These are phyloP conservation scores for Branchellion lobata DNA, from an alignment of 2,888 invertebrate genomes.

Conservation along the genomic window DNA sequence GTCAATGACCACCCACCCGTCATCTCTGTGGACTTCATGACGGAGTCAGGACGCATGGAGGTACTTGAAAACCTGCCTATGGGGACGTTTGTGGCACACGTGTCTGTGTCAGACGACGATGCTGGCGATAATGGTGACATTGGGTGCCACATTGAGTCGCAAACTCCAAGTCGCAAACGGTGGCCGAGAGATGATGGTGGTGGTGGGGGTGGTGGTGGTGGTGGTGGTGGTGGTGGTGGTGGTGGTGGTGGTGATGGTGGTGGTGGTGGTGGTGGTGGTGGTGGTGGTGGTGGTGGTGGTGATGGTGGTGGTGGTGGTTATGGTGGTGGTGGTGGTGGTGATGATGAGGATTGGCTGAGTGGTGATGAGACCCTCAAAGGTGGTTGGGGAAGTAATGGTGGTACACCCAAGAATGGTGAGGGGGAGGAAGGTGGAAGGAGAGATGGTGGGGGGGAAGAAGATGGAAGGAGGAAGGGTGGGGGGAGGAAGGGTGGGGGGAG, in stretches of 20 bases:
- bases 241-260: neutral
- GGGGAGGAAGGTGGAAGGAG: no score
- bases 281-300: neutral
- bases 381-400: neutral
- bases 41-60: slow-evolving; percentile 49
- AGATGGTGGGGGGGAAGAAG: neutral
- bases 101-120: slow-evolving; percentile 80
- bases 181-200: slow-evolving; percentile 40
- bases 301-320: neutral
- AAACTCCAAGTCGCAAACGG: no score
- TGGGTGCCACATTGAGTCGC: no score
- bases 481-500: no score
- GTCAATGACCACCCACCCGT: slow-evolving; percentile 50
- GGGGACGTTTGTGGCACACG: slow-evolving; percentile 71
- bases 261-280: neutral
- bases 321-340: neutral
- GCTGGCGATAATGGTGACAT: slow-evolving; percentile 81
- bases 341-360: neutral
- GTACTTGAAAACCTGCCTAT: slow-evolving; percentile 83
- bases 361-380: neutral
- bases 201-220: slow-evolving; percentile 16
- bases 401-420: no score
- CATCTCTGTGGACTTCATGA: slow-evolving; percentile 52
- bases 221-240: neutral
- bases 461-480: neutral